Conservation (phyloP, 2,888 invertebrate species). For the Aphrophora alni region DNA sequence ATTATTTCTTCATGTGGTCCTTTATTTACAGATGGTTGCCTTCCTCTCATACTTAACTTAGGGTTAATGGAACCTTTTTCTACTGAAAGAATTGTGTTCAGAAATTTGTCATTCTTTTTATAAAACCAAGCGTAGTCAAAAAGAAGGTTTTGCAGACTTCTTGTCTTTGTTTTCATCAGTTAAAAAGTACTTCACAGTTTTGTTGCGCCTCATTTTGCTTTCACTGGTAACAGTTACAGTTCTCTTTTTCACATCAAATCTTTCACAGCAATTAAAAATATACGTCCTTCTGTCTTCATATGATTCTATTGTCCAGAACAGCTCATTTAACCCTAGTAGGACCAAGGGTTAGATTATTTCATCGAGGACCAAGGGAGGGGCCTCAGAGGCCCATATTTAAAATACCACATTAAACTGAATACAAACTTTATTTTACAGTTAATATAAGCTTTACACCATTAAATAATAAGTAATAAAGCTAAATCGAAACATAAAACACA, state of each 20-base stretch:
- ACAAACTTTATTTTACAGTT: too few relatives aligned
- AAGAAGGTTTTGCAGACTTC: background rate
- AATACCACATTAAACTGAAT: too few relatives aligned
- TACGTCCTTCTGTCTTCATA: background rate
- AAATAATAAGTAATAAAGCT: too few relatives aligned
- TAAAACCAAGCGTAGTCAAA: background rate
- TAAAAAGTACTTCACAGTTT: too few relatives aligned
- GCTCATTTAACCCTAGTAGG: too few relatives aligned
- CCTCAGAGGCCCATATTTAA: too few relatives aligned
- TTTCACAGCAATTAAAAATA: background rate
- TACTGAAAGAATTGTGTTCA: background rate
- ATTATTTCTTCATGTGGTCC: conserved; percentile 12
- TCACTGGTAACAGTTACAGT: background rate
- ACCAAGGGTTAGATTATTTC: too few relatives aligned
- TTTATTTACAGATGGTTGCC: background rate
- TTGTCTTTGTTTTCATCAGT: too few relatives aligned
- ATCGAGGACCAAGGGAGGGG: too few relatives aligned
- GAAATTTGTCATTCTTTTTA: background rate
- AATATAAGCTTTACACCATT: too few relatives aligned
- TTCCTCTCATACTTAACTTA: background rate
- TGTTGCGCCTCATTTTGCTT: too few relatives aligned
- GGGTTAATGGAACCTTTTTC: background rate
- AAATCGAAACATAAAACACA: too few relatives aligned
- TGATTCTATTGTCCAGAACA: background rate
- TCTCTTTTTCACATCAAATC: background rate